phyloP scores from a whole-genome alignment of 1,140 invertebrate species.

The Anadara kagoshimensis region DNA sequence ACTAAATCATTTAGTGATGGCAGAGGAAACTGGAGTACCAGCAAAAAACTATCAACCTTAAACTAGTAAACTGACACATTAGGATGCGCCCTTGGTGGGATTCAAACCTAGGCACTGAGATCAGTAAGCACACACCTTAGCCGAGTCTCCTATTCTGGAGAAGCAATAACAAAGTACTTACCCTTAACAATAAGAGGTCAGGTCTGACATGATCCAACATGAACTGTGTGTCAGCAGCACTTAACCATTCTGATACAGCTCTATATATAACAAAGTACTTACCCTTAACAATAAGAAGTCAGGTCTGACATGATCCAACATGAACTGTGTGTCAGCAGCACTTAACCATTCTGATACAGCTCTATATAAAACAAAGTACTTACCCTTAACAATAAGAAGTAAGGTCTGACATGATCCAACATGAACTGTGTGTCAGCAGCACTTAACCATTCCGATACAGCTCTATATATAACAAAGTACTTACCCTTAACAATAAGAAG shows the following conservation, averaged over 20 bases:
- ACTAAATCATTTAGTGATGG: too few species aligned
- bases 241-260: constrained; percentile 94
- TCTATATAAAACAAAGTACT: constrained; percentile 67
- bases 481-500: constrained; percentile 86
- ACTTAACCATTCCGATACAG: constrained; percentile 94
- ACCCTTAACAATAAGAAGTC: constrained; percentile 90
- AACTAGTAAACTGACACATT: too few species aligned
- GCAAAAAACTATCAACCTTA: too few species aligned
- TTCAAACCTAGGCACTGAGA: too few species aligned
- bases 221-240: constrained; percentile 91
- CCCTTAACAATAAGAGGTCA: constrained; percentile 90
- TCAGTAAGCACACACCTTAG: too few species aligned
- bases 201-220: constrained; percentile 94
- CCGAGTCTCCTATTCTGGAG: too few species aligned
- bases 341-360: constrained; percentile 94
- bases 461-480: constrained; percentile 72
- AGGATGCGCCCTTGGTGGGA: too few species aligned
- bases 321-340: constrained; percentile 90
- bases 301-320: constrained; percentile 93
- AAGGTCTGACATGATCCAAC: constrained; percentile 93
- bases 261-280: too few species aligned
- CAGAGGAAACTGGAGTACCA: too few species aligned
- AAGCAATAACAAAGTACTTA: too few species aligned
- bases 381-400: constrained; percentile 88
- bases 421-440: constrained; percentile 92